A percentile compares a stretch with the other conserved stretches of the same genome.
Conservation (phyloP, 2,888 invertebrate species). For the Papilio demoleus region DNA sequence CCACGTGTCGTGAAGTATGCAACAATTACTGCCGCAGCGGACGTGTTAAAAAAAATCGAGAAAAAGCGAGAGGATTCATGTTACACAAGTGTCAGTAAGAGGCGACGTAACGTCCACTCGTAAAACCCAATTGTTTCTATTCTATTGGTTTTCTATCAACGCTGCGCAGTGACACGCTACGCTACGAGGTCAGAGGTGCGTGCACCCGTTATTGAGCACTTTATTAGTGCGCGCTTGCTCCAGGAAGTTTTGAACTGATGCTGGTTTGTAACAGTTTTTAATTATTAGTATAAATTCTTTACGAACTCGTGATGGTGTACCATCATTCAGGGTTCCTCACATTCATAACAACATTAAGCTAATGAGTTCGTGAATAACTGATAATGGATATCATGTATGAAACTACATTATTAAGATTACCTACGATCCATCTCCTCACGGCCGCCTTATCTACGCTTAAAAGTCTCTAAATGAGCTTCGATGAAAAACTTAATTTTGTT, state of each 20-base stretch:
- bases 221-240: conserved; percentile 16
- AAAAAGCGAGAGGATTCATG: no score
- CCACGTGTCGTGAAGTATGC: no score
- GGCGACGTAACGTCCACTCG: conserved; percentile 40
- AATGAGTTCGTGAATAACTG: conserved; percentile 17
- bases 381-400: conserved; percentile 15
- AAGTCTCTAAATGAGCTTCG: conserved; percentile 28
- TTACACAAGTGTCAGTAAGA: no score
- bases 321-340: conserved; percentile 2
- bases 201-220: conserved; percentile 6
- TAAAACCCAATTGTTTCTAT: conserved; percentile 58
- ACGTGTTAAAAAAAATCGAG: no score
- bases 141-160: conserved; percentile 60
- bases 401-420: conserved; percentile 20
- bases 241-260: conserved; percentile 20
- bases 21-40: no score
- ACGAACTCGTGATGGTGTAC: not conserved
- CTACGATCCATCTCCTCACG: conserved; percentile 12
- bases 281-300: not conserved
- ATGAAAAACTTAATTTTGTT: conserved; percentile 27
- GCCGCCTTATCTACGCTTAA: conserved; percentile 29
- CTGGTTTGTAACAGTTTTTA: conserved; percentile 8
- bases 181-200: conserved; percentile 31
- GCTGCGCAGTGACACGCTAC: conserved; percentile 14
- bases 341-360: conserved; percentile 17